Conservation (phyloP, 2,113 vertebrate species). For the Kryptolebias marmoratus region DNA sequence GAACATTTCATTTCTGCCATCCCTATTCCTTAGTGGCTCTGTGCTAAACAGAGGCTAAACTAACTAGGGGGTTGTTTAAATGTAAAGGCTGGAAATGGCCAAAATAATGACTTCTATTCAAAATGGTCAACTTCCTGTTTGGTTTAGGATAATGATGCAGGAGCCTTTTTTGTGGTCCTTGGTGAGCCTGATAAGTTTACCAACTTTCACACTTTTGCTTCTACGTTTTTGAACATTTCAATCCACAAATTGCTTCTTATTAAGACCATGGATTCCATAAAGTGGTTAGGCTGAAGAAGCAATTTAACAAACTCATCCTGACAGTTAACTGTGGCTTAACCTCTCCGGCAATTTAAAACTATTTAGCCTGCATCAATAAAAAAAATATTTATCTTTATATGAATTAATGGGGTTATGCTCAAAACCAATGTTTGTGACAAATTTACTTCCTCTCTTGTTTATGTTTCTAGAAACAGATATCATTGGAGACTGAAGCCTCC, state of each 20-base stretch:
- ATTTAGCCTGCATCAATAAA: conserved; percentile 59
- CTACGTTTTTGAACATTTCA: too few species aligned
- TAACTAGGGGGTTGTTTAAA: too few species aligned
- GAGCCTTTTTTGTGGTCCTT: too few species aligned
- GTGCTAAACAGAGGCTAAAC: too few species aligned
- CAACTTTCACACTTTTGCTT: too few species aligned
- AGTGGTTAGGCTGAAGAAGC: conserved; percentile 70
- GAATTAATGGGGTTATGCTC: conserved; percentile 51
- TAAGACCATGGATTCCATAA: conserved; percentile 74
- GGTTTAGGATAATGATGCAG: too few species aligned
- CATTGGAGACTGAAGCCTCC: conserved; percentile 7
- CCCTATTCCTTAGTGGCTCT: too few species aligned
- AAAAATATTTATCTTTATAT: conserved; percentile 62
- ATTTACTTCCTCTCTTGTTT: conserved; percentile 11
- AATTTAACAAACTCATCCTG: conserved; percentile 71
- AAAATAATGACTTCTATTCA: too few species aligned
- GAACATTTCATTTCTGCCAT: too few species aligned
- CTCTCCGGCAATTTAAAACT: conserved; percentile 66
- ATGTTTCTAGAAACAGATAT: conserved; percentile 7
- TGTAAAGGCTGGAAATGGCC: too few species aligned
- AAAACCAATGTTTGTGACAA: conserved; percentile 59
- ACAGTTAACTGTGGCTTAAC: conserved; percentile 75
- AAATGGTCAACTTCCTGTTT: too few species aligned
- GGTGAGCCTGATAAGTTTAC: too few species aligned
- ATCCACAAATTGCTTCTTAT: conserved; percentile 33